These are phyloP conservation scores for Probaryconus sp. DNA, from an alignment of 1,140 invertebrate species.

Conservation along the genomic window DNA sequence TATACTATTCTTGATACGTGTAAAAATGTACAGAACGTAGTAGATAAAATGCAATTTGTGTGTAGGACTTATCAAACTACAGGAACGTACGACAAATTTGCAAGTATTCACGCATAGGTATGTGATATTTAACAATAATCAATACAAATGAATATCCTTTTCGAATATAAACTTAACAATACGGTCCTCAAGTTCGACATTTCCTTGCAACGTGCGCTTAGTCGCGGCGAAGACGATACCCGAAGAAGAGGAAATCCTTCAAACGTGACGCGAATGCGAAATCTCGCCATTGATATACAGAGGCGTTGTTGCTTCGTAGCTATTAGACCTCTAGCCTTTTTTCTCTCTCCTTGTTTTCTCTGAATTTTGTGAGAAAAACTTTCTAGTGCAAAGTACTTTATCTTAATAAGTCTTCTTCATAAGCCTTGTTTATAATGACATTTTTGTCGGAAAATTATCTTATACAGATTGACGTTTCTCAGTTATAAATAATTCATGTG, in stretches of 20 bases:
- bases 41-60: constrained; percentile 9
- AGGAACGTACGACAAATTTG: constrained; percentile 16
- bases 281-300: constrained; percentile 39
- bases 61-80: constrained; percentile 3
- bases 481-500: too few relatives aligned
- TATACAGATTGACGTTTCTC: too few relatives aligned
- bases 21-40: constrained; percentile 22
- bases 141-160: constrained; percentile 36
- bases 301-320: constrained; percentile 55
- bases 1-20: constrained; percentile 15
- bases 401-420: constrained; percentile 32
- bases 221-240: constrained; percentile 47
- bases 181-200: constrained; percentile 46
- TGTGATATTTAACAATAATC: constrained; percentile 49
- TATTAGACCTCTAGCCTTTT: constrained; percentile 44
- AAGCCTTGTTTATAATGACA: too few relatives aligned
- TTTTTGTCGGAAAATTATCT: too few relatives aligned
- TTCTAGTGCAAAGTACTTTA: constrained; percentile 38
- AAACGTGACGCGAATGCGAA: constrained; percentile 56
- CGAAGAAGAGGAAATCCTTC: constrained; percentile 60
- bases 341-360: constrained; percentile 22
- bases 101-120: constrained; percentile 22
- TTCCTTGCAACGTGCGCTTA: constrained; percentile 43
- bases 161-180: constrained; percentile 49
- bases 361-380: constrained; percentile 35